Conservation (phyloP, 2,797 vertebrate genomes). For the Sciaenops ocellatus region DNA sequence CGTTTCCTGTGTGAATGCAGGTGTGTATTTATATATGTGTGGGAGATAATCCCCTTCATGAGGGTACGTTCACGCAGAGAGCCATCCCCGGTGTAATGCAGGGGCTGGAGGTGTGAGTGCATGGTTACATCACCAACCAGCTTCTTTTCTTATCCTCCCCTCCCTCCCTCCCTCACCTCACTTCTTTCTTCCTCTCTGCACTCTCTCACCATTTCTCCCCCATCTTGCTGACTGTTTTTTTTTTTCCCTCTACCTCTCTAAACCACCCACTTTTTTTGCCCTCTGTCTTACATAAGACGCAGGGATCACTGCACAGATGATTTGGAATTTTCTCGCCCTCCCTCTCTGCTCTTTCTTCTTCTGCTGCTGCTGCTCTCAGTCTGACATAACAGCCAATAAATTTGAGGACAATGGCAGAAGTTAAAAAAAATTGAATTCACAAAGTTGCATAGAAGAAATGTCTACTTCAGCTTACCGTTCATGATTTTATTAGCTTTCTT, state of each 20-base stretch:
- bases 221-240: slow-evolving; percentile 31
- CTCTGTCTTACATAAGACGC: slow-evolving; percentile 65
- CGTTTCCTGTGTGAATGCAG: neutral
- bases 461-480: slow-evolving; percentile 24
- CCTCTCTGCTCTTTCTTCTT: slow-evolving; percentile 15
- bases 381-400: slow-evolving; percentile 3
- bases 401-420: neutral
- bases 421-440: neutral
- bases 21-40: slow-evolving; percentile 24
- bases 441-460: slow-evolving; percentile 8
- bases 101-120: slow-evolving; percentile 58
- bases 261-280: slow-evolving; percentile 42
- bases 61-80: slow-evolving; percentile 34
- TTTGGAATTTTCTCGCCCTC: slow-evolving; percentile 23
- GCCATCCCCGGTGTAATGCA: slow-evolving; percentile 29
- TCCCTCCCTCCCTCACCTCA: slow-evolving; percentile 22
- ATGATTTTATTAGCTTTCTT: slow-evolving; percentile 13
- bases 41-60: slow-evolving; percentile 62
- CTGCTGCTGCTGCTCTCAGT: neutral
- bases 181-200: slow-evolving; percentile 20
- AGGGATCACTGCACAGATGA: slow-evolving; percentile 32
- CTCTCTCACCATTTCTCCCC: slow-evolving; percentile 31
- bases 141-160: slow-evolving; percentile 57
- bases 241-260: slow-evolving; percentile 28
- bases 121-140: slow-evolving; percentile 65